Conservation (phyloP, 2,113 vertebrate species). For the Isurus oxyrinchus region DNA sequence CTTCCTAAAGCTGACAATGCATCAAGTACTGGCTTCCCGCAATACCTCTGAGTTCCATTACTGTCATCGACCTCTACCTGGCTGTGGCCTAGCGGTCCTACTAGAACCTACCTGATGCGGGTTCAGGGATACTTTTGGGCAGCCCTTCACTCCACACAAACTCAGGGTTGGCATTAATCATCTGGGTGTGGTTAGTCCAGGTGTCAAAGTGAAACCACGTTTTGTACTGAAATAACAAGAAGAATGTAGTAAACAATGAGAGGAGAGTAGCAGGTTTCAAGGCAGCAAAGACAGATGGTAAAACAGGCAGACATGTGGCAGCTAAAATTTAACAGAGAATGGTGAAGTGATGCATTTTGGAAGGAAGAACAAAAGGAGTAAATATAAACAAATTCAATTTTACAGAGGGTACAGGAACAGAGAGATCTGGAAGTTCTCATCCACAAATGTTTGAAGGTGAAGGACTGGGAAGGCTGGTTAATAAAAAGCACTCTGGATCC, state of each 20-base stretch:
- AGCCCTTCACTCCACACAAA: slow-evolving; percentile 70
- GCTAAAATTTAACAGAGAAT: neutral
- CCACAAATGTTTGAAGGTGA: neutral
- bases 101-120: neutral
- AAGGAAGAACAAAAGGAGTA: neutral
- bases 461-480: neutral
- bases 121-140: slow-evolving; percentile 58
- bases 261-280: neutral
- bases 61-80: neutral
- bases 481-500: neutral
- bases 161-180: slow-evolving; percentile 38
- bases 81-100: neutral
- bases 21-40: neutral
- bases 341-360: neutral
- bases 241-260: neutral
- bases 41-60: neutral
- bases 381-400: neutral
- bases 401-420: neutral
- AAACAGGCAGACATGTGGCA: neutral
- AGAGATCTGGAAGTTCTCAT: neutral
- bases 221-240: slow-evolving; percentile 58
- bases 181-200: slow-evolving; percentile 45
- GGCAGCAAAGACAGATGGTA: neutral
- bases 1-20: neutral
- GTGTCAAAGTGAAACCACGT: slow-evolving; percentile 69